Evolutionary conservation across 1,140 invertebrate genomes (phyloP).

Genomic region (Drosophila pseudoobscura): DNA sequence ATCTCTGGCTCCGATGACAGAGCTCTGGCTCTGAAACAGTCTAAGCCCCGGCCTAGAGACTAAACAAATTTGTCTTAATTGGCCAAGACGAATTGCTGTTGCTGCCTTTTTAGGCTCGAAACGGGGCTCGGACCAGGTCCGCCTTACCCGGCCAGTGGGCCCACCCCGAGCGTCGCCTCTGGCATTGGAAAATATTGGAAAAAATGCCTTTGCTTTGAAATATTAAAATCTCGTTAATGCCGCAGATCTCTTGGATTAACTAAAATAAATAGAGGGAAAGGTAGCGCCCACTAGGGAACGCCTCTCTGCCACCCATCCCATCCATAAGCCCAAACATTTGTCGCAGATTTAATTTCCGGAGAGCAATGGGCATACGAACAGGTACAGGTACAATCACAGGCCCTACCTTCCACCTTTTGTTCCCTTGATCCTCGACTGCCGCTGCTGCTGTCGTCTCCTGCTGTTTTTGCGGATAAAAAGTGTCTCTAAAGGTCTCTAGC

Average conservation of each 20-base stretch:
- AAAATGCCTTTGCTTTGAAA: conserved; percentile 14
- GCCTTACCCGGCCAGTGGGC: no score
- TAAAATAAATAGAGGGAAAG: conserved; percentile 51
- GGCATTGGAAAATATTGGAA: conserved; percentile 10
- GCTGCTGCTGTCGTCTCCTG: no score
- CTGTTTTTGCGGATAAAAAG: no score
- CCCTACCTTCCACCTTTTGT: no score
- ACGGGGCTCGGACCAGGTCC: conserved; percentile 1
- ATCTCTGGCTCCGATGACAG: conserved; percentile 25
- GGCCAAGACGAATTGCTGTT: conserved; percentile 59
- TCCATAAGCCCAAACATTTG: conserved; percentile 45
- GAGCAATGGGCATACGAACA: conserved; percentile 14
- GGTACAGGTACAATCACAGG: conserved; percentile 18
- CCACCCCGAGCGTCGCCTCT: conserved; percentile 4
- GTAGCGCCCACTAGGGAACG: conserved; percentile 23
- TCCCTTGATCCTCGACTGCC: no score
- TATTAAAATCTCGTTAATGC: conserved; percentile 61
- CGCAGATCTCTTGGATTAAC: conserved; percentile 53
- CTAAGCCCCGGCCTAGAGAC: conserved; percentile 24
- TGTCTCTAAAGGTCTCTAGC: no score
- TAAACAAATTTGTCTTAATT: conserved; percentile 65
- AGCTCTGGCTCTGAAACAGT: background rate
- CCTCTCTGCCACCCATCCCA: conserved; percentile 7
- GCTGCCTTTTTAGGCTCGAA: conserved; percentile 45
- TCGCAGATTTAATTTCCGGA: conserved; percentile 40